Conservation (phyloP, 2,113 vertebrate genomes). For the Excalfactoria chinensis region DNA sequence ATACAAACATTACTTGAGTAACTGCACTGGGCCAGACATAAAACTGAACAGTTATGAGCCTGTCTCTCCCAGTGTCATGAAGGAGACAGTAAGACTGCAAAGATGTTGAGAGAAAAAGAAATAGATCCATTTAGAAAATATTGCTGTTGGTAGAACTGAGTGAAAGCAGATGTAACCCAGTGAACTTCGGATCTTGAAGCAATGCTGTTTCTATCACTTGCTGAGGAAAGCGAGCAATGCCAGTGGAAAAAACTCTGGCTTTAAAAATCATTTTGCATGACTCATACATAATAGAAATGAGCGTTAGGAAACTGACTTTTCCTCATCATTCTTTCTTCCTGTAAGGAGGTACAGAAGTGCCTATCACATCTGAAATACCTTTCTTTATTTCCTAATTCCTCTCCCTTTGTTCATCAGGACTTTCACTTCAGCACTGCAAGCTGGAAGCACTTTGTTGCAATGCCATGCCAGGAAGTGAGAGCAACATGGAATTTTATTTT, state of each 20-base stretch:
- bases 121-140: constrained; percentile 4
- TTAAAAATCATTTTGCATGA: constrained; percentile 1
- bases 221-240: neutral
- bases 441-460: neutral
- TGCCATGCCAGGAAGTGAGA: neutral
- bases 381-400: neutral
- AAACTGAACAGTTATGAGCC: constrained; percentile 1
- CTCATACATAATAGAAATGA: neutral
- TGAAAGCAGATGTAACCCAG: constrained; percentile 35
- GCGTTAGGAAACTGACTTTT: neutral
- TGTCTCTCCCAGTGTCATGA: neutral
- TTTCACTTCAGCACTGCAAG: neutral
- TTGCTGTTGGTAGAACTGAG: neutral
- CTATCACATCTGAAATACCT: neutral
- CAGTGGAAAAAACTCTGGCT: neutral
- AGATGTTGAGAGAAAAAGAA: constrained; percentile 28
- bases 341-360: neutral
- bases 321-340: neutral
- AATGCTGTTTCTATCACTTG: constrained; percentile 11
- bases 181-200: constrained; percentile 41
- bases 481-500: neutral
- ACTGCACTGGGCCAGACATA: neutral
- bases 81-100: constrained; percentile 32
- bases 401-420: neutral
- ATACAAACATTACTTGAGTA: neutral